Evolutionary conservation across 2,888 invertebrate genomes (phyloP), one percentile per base, ranked within the genome.

Genomic region (Heliothis peltigera): DNA sequence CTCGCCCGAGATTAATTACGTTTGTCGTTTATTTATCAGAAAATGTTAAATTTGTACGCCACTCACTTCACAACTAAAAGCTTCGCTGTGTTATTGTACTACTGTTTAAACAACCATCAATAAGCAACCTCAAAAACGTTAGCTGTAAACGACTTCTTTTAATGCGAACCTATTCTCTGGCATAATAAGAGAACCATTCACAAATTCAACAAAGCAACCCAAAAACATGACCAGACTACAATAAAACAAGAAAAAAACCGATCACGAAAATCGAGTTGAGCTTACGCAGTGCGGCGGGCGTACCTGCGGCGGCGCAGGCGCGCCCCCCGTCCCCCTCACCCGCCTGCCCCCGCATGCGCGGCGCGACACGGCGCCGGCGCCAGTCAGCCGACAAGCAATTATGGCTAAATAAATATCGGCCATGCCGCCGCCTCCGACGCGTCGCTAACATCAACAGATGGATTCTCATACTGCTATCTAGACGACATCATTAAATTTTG

Each of bases 391-490:
- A 92, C 93, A 91, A 92, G 93, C 93, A 94, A 94, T 94, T 94
- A 94, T 93, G 93, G 93, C 92, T 94, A 94, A 94, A 94, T 94
- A 94, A 94, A 94, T 94, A 94, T 93, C 93, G 92, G 90, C 90
- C 92, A 90, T 88, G 92, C 92, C 91, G 89, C 89, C 91, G 89
- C 90, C 89, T 84, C 88, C 90, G 87, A 87, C 90, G 89, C 88
- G 87, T 80, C 91, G 89, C 87, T 87, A 84, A 81, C 87, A 89
- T 87, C 89, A 87, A 87, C 93, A 92, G 91, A 92, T 91, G 92
- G 88, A 91, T 89, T 88, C 90, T 85, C 84, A 86, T 86, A 83
- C 82, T 87, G 83, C 74, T 89, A 91, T 88, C 90, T 90, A 91
- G 89, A 91, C 92, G 91, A 92, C 91, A 91, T 92, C 89, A 88